phyloP scores from a whole-genome alignment of 2,888 invertebrate species.

The Philaethria dido region DNA sequence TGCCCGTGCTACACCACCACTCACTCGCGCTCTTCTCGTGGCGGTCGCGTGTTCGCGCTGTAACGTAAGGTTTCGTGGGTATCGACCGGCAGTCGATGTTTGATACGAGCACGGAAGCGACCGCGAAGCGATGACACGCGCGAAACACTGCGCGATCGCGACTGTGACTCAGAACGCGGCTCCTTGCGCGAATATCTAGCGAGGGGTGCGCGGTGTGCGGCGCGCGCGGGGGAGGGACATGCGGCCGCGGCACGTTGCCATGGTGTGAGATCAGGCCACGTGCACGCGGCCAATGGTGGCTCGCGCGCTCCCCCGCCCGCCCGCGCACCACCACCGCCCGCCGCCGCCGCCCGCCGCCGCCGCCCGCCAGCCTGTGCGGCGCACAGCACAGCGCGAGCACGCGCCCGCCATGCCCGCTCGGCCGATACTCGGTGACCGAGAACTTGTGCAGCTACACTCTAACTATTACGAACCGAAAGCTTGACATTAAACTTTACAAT shows the following conservation, averaged over 20 bases:
- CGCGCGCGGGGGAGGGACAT: conserved; percentile 47
- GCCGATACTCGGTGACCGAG: conserved; percentile 11
- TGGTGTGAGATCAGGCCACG: conserved; percentile 92
- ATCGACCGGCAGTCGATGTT: conserved; percentile 60
- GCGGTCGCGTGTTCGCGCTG: conserved; percentile 38
- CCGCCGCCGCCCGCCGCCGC: not conserved
- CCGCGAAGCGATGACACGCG: conserved; percentile 27
- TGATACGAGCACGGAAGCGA: conserved; percentile 30
- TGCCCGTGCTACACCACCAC: not conserved
- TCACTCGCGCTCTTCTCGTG: conserved; percentile 28
- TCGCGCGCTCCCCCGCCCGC: conserved; percentile 47
- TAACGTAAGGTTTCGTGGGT: conserved; percentile 52
- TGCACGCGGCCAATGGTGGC: conserved; percentile 85
- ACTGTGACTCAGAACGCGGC: conserved; percentile 42
- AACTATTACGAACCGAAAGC: conserved; percentile 3
- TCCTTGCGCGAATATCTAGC: conserved; percentile 54
- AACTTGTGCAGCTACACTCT: not conserved
- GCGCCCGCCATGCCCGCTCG: not conserved
- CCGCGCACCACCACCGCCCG: conserved; percentile 47
- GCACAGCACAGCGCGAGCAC: conserved; percentile 1
- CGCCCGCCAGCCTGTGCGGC: not conserved
- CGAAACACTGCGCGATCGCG: conserved; percentile 43
- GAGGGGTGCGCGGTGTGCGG: conserved; percentile 47
- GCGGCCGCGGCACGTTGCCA: conserved; percentile 79
- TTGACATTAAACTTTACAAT: not conserved